Conservation (phyloP, 2,113 vertebrate species). For the Bucco capensis region DNA sequence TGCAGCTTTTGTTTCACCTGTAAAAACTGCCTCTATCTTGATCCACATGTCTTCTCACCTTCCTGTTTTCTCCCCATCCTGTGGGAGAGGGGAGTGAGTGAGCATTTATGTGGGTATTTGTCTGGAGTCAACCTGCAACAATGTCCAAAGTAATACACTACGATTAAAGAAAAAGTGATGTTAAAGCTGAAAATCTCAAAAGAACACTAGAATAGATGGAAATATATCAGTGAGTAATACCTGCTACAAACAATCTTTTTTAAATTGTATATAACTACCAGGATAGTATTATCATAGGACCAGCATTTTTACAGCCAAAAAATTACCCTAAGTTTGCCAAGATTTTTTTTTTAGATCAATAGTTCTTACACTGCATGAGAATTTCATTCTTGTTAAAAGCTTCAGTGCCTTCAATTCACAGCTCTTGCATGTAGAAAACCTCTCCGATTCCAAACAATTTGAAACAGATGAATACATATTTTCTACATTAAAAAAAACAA, state of each 20-base stretch:
- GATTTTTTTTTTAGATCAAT: constrained; percentile 78
- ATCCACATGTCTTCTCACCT: background rate
- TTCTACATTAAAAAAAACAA: constrained; percentile 59
- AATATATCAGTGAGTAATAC: background rate
- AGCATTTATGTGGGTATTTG: background rate
- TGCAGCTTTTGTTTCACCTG: background rate
- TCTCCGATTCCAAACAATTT: constrained; percentile 47
- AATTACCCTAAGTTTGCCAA: constrained; percentile 69
- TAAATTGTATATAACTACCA: constrained; percentile 26
- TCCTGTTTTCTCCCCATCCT: background rate
- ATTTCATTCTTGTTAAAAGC: constrained; percentile 73
- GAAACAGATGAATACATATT: constrained; percentile 56
- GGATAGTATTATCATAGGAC: constrained; percentile 67
- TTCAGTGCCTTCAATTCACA: constrained; percentile 73
- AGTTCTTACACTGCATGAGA: constrained; percentile 69
- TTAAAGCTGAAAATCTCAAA: background rate
- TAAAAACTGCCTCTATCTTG: background rate
- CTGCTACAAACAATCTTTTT: constrained; percentile 42
- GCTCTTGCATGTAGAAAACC: constrained; percentile 34
- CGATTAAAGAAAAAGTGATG: constrained; percentile 36
- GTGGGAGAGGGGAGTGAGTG: background rate
- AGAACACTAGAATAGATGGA: constrained; percentile 25
- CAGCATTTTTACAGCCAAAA: constrained; percentile 76
- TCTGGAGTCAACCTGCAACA: background rate
- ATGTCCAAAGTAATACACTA: background rate